Conservation (phyloP, 2,888 invertebrate genomes). For the Allolobophora icterica region DNA sequence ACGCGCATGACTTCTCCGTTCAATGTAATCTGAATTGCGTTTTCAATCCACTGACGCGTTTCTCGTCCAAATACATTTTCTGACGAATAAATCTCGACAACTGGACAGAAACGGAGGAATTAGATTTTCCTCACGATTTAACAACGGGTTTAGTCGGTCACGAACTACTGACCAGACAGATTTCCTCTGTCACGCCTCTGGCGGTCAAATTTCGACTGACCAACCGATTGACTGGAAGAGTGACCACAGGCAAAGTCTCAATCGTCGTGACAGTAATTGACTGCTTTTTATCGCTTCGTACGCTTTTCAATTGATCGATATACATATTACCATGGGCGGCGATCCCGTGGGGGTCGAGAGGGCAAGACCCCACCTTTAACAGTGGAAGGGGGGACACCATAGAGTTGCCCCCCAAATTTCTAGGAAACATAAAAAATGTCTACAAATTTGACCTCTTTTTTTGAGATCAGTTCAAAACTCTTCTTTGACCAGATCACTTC, state of each 20-base stretch:
- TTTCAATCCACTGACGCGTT: neutral
- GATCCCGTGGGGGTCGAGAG: too few species aligned
- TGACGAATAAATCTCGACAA: too few species aligned
- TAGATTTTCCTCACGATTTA: neutral
- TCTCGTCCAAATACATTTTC: neutral
- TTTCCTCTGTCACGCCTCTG: neutral
- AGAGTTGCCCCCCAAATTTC: too few species aligned
- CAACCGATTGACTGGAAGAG: neutral
- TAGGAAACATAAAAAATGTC: too few species aligned
- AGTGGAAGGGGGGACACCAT: too few species aligned
- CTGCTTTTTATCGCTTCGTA: conserved; percentile 3
- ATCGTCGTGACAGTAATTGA: neutral
- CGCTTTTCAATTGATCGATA: neutral
- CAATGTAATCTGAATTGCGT: neutral
- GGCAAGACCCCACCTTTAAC: too few species aligned
- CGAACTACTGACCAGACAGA: neutral
- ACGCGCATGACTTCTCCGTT: neutral
- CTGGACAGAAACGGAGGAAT: too few species aligned
- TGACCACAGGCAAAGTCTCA: neutral
- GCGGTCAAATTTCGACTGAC: neutral
- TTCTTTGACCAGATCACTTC: too few species aligned
- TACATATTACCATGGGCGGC: neutral
- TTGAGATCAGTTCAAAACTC: too few species aligned
- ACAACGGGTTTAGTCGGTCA: too few species aligned
- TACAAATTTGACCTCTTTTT: too few species aligned